Conservation (phyloP, 64 coral and sea anemone genomes). For the Trachythela sp. region DNA sequence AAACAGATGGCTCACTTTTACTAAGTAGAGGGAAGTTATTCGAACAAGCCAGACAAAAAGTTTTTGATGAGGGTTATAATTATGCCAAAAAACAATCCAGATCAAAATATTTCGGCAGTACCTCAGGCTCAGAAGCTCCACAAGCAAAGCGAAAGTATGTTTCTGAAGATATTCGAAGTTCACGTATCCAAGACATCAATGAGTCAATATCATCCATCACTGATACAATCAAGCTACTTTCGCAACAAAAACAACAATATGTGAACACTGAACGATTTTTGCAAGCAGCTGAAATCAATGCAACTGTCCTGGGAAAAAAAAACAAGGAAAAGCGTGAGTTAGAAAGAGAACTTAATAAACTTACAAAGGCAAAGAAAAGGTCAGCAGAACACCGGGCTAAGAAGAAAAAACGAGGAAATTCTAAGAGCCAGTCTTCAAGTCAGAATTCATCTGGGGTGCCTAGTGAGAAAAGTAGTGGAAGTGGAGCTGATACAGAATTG, state of each 20-base stretch:
- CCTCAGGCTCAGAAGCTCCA: neutral
- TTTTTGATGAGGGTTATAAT: conserved; percentile 22
- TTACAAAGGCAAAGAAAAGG: neutral
- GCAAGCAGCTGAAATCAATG: conserved; percentile 37
- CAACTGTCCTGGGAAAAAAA: conserved; percentile 2
- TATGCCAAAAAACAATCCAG: conserved; percentile 32
- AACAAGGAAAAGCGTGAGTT: neutral
- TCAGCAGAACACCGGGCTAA: neutral
- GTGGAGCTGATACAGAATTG: neutral
- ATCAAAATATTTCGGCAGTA: conserved; percentile 17
- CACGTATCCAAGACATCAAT: conserved; percentile 12
- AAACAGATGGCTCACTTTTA: conserved; percentile 15
- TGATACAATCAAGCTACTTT: conserved; percentile 11
- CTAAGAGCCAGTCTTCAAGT: neutral
- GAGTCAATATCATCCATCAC: conserved; percentile 19
- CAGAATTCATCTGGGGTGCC: neutral
- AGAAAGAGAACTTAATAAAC: neutral
- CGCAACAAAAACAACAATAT: conserved; percentile 33
- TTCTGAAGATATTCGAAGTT: conserved; percentile 7
- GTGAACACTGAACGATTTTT: conserved; percentile 16
- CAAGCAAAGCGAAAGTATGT: conserved; percentile 6
- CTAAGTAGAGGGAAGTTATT: conserved; percentile 23
- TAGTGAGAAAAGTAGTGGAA: neutral
- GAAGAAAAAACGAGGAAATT: neutral
- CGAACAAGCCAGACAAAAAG: conserved; percentile 28